A percentile compares a stretch with the other conserved stretches of the same genome.
Conservation (phyloP, 2,797 vertebrate species). For the Sylvilagus floridanus region DNA sequence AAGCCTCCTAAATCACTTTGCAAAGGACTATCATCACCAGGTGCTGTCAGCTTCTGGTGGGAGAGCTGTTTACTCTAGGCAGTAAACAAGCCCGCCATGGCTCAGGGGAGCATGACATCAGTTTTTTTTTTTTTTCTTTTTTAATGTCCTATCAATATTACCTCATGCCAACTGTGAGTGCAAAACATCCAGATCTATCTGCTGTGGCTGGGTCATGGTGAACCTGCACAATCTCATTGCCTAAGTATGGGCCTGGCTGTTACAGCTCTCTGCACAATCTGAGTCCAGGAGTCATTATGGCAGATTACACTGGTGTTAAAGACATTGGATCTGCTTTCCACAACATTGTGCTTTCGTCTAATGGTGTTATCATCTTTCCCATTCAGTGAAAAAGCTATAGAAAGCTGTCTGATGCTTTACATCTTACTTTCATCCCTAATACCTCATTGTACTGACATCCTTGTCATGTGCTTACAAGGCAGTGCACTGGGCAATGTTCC, state of each 20-base stretch:
- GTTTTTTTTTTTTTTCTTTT: background rate
- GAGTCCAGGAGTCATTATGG: background rate
- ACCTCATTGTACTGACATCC: background rate
- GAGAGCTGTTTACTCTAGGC: background rate
- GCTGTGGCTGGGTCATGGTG: fast-evolving
- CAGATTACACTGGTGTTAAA: background rate
- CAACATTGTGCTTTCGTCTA: background rate
- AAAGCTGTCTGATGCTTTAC: background rate
- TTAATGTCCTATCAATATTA: background rate
- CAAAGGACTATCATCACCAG: background rate
- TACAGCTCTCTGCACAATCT: background rate
- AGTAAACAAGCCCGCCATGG: background rate
- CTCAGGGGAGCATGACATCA: fast-evolving
- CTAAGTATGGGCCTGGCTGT: background rate
- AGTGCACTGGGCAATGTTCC: background rate
- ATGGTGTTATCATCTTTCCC: background rate
- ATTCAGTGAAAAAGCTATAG: background rate
- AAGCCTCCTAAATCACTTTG: conserved; percentile 7
- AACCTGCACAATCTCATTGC: conserved; percentile 12
- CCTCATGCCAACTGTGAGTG: background rate
- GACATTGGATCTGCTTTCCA: background rate
- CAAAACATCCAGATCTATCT: background rate
- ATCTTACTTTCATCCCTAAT: background rate
- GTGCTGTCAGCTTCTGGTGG: background rate
- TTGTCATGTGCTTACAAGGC: background rate